Evolutionary conservation across 2,888 invertebrate genomes (phyloP).

Genomic region (Nasonovia ribisnigri): DNA sequence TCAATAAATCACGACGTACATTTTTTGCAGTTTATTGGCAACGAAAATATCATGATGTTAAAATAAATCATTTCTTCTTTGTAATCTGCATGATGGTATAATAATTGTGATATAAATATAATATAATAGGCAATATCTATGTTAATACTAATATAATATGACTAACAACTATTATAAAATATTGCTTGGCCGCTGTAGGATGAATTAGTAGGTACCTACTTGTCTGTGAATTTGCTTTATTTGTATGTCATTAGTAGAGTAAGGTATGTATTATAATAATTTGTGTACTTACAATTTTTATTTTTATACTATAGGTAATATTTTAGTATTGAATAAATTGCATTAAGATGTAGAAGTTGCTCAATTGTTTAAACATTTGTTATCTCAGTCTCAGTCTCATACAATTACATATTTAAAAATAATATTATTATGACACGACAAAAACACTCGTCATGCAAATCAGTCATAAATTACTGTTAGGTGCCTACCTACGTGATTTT

Average conservation of each 20-base stretch:
- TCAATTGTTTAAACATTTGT: background rate
- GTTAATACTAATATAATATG: background rate
- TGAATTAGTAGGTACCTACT: too few species aligned
- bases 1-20: background rate
- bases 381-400: background rate
- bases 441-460: constrained; percentile 14
- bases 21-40: background rate
- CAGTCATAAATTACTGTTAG: constrained; percentile 9
- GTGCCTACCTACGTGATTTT: constrained; percentile 9
- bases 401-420: background rate
- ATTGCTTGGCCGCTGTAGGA: background rate
- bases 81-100: background rate
- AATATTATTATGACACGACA: constrained; percentile 17
- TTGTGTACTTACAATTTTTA: background rate
- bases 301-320: background rate
- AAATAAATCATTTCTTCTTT: background rate
- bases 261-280: background rate
- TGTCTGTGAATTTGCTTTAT: background rate
- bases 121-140: background rate
- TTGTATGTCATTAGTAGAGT: background rate
- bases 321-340: background rate
- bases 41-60: background rate
- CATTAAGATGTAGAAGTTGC: background rate
- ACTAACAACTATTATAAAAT: background rate
- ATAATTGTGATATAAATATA: background rate